These are phyloP conservation scores for Ophion obscuratus DNA, from an alignment of 2,888 invertebrate genomes.

Conservation along the genomic window DNA sequence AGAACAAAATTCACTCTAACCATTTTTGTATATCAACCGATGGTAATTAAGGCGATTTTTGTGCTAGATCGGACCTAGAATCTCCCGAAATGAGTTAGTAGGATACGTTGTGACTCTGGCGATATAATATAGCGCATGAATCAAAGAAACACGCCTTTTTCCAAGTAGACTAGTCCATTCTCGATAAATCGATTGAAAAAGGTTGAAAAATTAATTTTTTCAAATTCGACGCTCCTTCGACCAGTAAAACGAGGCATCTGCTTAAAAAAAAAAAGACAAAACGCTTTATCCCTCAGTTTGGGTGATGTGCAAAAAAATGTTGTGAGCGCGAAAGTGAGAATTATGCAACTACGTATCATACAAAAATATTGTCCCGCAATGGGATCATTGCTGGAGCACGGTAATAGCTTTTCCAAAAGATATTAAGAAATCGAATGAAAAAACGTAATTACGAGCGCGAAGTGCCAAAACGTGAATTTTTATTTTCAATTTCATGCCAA, in stretches of 20 bases:
- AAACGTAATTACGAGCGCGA: slow-evolving; percentile 31
- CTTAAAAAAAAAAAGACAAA: slow-evolving; percentile 52
- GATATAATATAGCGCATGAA: neutral
- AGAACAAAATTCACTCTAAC: slow-evolving; percentile 8
- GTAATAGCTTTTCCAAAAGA: slow-evolving; percentile 64
- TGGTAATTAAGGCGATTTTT: neutral
- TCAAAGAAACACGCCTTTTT: neutral
- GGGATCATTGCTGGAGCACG: slow-evolving; percentile 63
- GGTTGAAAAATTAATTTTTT: neutral
- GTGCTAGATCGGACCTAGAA: neutral
- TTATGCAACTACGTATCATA: slow-evolving; percentile 21
- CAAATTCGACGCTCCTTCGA: slow-evolving; percentile 21
- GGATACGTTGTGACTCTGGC: neutral
- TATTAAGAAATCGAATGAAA: slow-evolving; percentile 11
- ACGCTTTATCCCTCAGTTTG: slow-evolving; percentile 63
- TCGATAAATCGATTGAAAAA: neutral
- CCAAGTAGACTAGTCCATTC: neutral
- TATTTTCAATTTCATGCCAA: slow-evolving; percentile 44
- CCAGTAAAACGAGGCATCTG: neutral
- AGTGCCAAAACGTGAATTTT: slow-evolving; percentile 55
- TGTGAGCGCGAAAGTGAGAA: slow-evolving; percentile 46
- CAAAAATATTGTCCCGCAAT: slow-evolving; percentile 49
- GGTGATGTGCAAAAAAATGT: slow-evolving; percentile 54
- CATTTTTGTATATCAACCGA: slow-evolving; percentile 14
- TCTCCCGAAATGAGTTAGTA: neutral